A percentile compares a stretch with the other conserved stretches of the same genome.
phyloP scores from a whole-genome alignment of 1,140 invertebrate species.

The Bombus impatiens region DNA sequence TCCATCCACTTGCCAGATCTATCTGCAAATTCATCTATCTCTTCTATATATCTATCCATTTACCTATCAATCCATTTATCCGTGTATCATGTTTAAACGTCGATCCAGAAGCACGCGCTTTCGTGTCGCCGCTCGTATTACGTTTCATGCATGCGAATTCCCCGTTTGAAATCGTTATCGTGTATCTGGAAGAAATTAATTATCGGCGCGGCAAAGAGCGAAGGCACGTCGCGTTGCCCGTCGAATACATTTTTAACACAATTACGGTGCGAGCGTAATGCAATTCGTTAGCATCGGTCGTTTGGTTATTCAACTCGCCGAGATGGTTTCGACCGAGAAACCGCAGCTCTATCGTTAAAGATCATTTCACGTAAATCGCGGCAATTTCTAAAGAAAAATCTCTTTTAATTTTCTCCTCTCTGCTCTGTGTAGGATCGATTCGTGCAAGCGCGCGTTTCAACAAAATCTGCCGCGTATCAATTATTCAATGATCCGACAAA shows the following conservation, averaged over 20 bases:
- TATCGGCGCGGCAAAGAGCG: not conserved
- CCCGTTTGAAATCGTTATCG: not conserved
- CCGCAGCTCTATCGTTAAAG: not conserved
- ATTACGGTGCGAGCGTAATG: not conserved
- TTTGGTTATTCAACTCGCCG: not conserved
- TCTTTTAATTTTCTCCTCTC: too few relatives aligned
- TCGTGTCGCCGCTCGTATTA: not conserved
- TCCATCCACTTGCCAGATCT: not conserved
- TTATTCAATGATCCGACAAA: not conserved
- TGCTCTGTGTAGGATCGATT: not conserved
- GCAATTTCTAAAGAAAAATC: too few relatives aligned
- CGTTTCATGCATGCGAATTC: too few relatives aligned
- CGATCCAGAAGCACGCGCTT: too few relatives aligned
- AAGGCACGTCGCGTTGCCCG: too few relatives aligned
- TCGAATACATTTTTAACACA: not conserved
- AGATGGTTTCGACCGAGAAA: too few relatives aligned
- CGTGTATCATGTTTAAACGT: not conserved
- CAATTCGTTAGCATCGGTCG: not conserved
- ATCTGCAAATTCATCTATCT: constrained; percentile 21
- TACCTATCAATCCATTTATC: constrained; percentile 4
- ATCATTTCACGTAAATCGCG: not conserved
- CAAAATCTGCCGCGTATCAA: not conserved
- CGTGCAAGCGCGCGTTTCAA: not conserved
- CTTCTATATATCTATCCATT: not conserved
- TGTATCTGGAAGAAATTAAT: not conserved